These are phyloP conservation scores for Aurelia aurita complex sp. Pacific DNA, from an alignment of 30 jellyfish, hydroid and myxozoan genomes.

Conservation along the genomic window DNA sequence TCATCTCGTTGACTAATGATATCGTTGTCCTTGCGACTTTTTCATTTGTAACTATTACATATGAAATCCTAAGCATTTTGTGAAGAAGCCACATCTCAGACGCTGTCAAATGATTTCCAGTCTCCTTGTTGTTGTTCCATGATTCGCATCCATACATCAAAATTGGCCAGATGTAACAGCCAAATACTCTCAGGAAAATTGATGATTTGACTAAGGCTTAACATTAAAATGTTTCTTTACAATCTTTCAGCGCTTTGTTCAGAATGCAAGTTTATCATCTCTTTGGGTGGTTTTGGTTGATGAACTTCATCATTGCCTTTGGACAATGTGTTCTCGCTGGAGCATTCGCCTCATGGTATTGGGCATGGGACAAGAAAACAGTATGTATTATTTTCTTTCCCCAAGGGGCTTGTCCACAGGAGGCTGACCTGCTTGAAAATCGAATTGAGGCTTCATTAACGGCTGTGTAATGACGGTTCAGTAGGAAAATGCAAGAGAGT, in stretches of 20 bases:
- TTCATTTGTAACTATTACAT: background rate
- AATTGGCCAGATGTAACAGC: conserved; percentile 6
- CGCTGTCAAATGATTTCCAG: conserved; percentile 8
- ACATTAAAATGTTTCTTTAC: background rate
- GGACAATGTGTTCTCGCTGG: conserved; percentile 94
- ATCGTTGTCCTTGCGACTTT: background rate
- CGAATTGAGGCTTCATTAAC: too few species aligned
- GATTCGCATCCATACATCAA: conserved; percentile 15
- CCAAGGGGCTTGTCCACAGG: too few species aligned
- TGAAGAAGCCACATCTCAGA: conserved; percentile 3
- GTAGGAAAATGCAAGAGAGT: too few species aligned
- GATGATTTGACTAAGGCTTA: too few species aligned
- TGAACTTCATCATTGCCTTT: conserved; percentile 85
- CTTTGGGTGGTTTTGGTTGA: conserved; percentile 95
- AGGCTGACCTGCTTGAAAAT: too few species aligned
- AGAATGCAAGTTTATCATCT: conserved; percentile 90
- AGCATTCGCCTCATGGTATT: conserved; percentile 95
- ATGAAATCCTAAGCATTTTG: background rate
- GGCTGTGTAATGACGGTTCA: too few species aligned
- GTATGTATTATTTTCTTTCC: conserved; percentile 14
- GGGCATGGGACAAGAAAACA: conserved; percentile 83
- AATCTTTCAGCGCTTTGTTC: conserved; percentile 57
- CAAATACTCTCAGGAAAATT: conserved; percentile 13
- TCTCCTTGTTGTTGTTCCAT: conserved; percentile 8
- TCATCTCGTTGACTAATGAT: background rate